Evolutionary conservation across 1,140 invertebrate species (phyloP), one percentile per base, ranked within the genome.

Genomic region (Cyrtorhinus lividipennis): DNA sequence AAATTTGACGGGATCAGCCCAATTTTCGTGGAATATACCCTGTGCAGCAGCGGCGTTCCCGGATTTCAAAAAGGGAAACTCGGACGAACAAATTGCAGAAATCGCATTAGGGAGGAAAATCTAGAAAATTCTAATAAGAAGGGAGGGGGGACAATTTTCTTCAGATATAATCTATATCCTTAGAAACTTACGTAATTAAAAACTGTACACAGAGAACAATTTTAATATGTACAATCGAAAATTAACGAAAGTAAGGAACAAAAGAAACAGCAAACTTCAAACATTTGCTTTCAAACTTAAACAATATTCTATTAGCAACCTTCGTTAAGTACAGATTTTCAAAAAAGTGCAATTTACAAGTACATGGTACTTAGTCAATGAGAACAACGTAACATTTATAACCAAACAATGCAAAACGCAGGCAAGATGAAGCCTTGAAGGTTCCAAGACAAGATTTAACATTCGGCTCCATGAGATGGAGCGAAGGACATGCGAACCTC

Each of bases 151-250:
- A 45, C 22, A 63, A 58, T 63, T 58, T 63, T 57, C 56, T 45
- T 45, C 27, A 59, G 24, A 57, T 45, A 63, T 24, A 38, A 18
- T 25, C 38, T 58, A 48, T 61, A 61, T 13, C 23, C 44, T 58
- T 64, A 48, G 18, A 61, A 61, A 59, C 26, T 26, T 22, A 48
- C 59, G 22, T 15, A 10, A 15, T 5, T 53, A 53, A 20, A 64
- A 64, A 64, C 63, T 64, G 63, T 64, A 64, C 63, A 64, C 24
- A 61, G 59, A 64, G 59, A 64, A 61, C 20, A 56, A 62, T 59
- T 59, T 30, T 30, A 20, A 63, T 64, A 60, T 64, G 22, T 64
- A 60, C 59, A 64, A 48, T 60, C 56, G 15, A 64, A 56, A 60
- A 64, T 15, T 61, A 64, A 64, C 63, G 61, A 64, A 64, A 64